Evolutionary conservation across 2,797 vertebrate genomes (phyloP).

Genomic region (Etheostoma perlongum): DNA sequence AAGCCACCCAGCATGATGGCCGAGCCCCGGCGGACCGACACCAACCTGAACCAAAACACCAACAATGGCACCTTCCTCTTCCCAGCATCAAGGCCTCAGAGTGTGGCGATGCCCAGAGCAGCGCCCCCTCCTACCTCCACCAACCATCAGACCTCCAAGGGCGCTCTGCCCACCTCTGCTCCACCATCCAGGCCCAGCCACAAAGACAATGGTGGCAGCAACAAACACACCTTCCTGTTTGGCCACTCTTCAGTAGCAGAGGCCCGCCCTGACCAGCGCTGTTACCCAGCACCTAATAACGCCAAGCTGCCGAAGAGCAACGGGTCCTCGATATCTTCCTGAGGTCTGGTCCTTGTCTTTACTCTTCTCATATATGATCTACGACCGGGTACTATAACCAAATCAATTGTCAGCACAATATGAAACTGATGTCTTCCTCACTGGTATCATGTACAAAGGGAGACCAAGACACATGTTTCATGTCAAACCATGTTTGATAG

Average conservation of each 20-base stretch:
- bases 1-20: slow-evolving; percentile 36
- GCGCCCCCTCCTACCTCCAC: slow-evolving; percentile 51
- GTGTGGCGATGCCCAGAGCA: slow-evolving; percentile 33
- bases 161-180: slow-evolving; percentile 8
- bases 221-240: slow-evolving; percentile 87
- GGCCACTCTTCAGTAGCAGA: slow-evolving; percentile 72
- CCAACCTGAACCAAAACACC: slow-evolving; percentile 86
- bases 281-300: slow-evolving; percentile 61
- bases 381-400: slow-evolving; percentile 6
- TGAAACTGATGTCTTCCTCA: background rate
- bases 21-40: slow-evolving; percentile 65
- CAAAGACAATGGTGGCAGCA: slow-evolving; percentile 61
- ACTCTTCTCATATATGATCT: background rate
- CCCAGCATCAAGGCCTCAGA: slow-evolving; percentile 66
- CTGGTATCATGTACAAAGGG: background rate
- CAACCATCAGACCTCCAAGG: slow-evolving; percentile 67
- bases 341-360: slow-evolving; percentile 35
- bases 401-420: slow-evolving; percentile 6
- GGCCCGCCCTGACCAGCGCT: slow-evolving; percentile 65
- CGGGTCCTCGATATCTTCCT: slow-evolving; percentile 71
- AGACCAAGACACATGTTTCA: slow-evolving; percentile 19
- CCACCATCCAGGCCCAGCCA: slow-evolving; percentile 43
- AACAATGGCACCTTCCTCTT: slow-evolving; percentile 87
- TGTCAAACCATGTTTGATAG: slow-evolving; percentile 5
- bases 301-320: slow-evolving; percentile 81